Evolutionary conservation across 2,797 vertebrate species (phyloP).

Genomic region (Ateles fusciceps): DNA sequence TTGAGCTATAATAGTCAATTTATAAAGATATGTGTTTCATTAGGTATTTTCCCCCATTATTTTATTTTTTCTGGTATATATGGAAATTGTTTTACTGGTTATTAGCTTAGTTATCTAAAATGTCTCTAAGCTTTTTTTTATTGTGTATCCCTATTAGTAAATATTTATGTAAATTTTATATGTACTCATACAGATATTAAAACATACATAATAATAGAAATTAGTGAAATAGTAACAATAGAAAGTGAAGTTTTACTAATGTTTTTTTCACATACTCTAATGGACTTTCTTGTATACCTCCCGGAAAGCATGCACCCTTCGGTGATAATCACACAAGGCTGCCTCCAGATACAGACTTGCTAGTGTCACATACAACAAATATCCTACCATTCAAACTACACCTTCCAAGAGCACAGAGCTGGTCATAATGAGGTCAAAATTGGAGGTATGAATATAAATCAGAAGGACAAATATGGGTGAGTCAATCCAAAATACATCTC

Average conservation of each 20-base stretch:
- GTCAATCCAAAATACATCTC: background rate
- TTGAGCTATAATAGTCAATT: background rate
- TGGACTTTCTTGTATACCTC: background rate
- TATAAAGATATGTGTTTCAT: background rate
- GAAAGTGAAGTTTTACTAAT: background rate
- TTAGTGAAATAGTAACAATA: background rate
- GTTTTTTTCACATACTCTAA: background rate
- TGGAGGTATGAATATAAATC: background rate
- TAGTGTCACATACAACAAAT: background rate
- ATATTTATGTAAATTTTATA: constrained; percentile 18
- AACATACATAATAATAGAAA: background rate
- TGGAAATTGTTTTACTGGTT: background rate
- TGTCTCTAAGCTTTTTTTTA: background rate
- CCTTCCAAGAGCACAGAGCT: background rate
- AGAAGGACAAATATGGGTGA: background rate
- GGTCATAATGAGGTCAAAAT: background rate
- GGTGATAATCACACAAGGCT: background rate
- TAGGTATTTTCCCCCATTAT: background rate
- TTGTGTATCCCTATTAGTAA: background rate
- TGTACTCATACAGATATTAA: background rate
- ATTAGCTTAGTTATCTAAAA: background rate
- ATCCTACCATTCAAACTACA: background rate
- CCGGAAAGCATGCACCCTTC: background rate
- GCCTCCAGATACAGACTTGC: background rate
- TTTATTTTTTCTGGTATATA: background rate